Base-by-base conservation (phyloP, 2,888 invertebrate species). In the Stenichneumon culpator region DNA sequence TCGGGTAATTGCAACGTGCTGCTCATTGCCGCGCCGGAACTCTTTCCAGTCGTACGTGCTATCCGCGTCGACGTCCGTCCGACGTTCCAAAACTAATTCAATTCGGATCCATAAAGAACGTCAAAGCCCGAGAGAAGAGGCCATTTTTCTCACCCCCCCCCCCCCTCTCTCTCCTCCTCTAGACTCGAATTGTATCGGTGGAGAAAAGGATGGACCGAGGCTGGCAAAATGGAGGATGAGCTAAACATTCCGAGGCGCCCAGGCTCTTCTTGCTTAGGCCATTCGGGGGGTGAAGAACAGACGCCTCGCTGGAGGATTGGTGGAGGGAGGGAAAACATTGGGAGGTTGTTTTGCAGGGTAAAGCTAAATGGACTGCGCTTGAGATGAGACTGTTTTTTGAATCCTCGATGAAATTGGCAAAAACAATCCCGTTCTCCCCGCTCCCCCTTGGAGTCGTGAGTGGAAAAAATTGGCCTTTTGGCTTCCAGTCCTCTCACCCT, bases 1-100 rank as follows among this genome's bases (percentile, higher is more conserved):
- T 11, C 25, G 74, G 69, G 83, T 79, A 83, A 83, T 83, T 83
- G 73, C 74, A 74, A 83, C 69, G 74, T 63, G 79, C 74, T 63
- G 50, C 69, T 74, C 79, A 75, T 81, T 81, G 65, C 73, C 70
- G 39, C 28, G 57, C 25, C 57, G 63, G 75, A 52, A 50, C 28
- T 52, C 39, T 54, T n/a, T 39, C 36, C 32, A 50, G 50, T 25
- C 32, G 50, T 50, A 65, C 74, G 63, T 60, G 63, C 28, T 47
- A 74, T 28, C 47, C 63, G n/a, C 22, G 60, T 28, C 5, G 11
- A 28, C 25, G 22, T 73, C 25, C 50, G 22, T 74, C 60, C 65
- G 32, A 47, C 69, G 5, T 65, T 22, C 65, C 47, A 19, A 63
- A 74, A 75, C 32, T 75, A 65, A 75, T 75, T 65, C 63, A 65